These are phyloP conservation scores for Aplidium turbinatum DNA, from an alignment of 23 tunicate genomes.

Conservation along the genomic window DNA sequence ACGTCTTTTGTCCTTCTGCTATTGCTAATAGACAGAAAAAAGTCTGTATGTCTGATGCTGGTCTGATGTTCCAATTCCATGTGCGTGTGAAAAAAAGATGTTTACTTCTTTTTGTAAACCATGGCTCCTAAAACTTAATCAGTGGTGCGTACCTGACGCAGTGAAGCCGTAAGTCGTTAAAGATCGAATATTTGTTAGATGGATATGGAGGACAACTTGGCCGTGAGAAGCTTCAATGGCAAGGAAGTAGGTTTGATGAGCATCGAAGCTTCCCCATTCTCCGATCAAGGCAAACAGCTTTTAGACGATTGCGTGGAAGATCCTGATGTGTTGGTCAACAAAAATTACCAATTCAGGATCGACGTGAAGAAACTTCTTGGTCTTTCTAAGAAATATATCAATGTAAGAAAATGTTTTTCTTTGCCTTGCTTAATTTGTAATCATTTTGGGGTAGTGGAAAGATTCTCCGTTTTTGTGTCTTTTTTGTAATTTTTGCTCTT, in stretches of 20 bases:
- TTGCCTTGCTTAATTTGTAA: too few relatives aligned
- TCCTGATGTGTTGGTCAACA: conserved; percentile 52
- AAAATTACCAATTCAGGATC: conserved; percentile 39
- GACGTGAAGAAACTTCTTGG: conserved; percentile 53
- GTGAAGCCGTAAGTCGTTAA: not conserved
- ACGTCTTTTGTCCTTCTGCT: too few relatives aligned
- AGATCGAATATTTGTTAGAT: conserved; percentile 29
- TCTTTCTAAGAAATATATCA: conserved; percentile 38
- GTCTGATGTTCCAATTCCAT: too few relatives aligned
- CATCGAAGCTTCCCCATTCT: conserved; percentile 40
- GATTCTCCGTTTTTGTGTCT: too few relatives aligned
- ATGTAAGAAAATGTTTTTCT: conserved; percentile 34
- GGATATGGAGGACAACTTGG: conserved; percentile 63
- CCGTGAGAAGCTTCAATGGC: conserved; percentile 50
- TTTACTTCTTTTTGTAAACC: too few relatives aligned
- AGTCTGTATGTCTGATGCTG: too few relatives aligned
- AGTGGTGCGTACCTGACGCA: not conserved
- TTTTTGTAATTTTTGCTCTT: too few relatives aligned
- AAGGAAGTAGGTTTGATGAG: conserved; percentile 39
- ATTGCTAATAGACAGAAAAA: too few relatives aligned
- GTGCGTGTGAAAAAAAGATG: too few relatives aligned
- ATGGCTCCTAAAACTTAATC: too few relatives aligned
- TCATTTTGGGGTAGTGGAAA: too few relatives aligned
- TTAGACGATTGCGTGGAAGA: conserved; percentile 65
- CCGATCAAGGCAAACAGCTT: conserved; percentile 33